Base-by-base conservation (phyloP, 2,888 invertebrate genomes). In the Bhutanitis thaidina region DNA sequence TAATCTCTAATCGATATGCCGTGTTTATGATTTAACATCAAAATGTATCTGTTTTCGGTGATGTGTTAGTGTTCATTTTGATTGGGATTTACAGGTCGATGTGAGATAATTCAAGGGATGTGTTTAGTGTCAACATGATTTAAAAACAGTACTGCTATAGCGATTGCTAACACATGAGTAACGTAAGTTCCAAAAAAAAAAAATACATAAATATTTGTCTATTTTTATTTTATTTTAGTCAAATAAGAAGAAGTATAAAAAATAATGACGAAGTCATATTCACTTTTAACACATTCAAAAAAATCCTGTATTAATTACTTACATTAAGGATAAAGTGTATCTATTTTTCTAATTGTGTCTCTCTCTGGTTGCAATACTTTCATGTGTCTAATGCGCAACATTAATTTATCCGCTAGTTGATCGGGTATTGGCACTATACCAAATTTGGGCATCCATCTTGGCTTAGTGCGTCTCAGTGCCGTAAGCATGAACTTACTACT, bases 341-440 rank as follows among this genome's bases (percentile, higher is more conserved):
- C 36, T 20, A 45, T 46, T 37, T 15, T 46, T 7, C 51, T 51
- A 12, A 51, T 8, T 8, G 45, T 41, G 12, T 58, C 55, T 35
- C 53, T 60, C 3, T 52, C 53, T 5, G 56, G 61, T 43, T 66
- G 60, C 8, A 71, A 49, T 3, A 62, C 57, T 39, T 63, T 68
- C 27, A 67, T 64, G 39, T 61, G 60, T 34, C 71, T 60, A 15
- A 78, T 51, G 36, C 77, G 71, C 12, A 68, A 57, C 63, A 80
- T 67, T 10, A 81, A 60, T 43, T 70, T 79, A 46, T 69, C 67
- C 1, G 80, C 78, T 4, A 81, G 60, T 20, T 67, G 65, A 35
- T 80, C 71, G n/a, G 80, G 71, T 38, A 83, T 74, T 0, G 80
- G 80, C 3, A 82, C 69, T 29, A 83, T 74, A n/a, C 79, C 79